phyloP scores from a whole-genome alignment of 2,797 vertebrate genomes.

The Rachycentron canadum region DNA sequence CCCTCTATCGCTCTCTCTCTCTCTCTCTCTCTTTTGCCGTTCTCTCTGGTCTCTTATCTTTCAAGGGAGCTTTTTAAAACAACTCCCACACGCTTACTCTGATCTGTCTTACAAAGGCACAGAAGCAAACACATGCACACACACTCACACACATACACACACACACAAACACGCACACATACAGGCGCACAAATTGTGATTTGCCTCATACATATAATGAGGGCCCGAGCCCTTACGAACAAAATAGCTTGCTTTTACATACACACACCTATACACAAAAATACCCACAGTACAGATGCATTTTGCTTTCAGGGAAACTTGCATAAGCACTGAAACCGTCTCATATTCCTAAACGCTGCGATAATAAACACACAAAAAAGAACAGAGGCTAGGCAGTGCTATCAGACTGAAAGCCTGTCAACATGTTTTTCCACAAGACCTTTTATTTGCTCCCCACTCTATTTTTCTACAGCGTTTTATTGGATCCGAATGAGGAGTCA shows the following conservation, averaged over 20 bases:
- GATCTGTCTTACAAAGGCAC: conserved; percentile 61
- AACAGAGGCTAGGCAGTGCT: conserved; percentile 40
- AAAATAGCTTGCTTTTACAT: conserved; percentile 23
- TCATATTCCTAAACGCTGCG: conserved; percentile 44
- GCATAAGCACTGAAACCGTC: conserved; percentile 44
- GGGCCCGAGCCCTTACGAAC: conserved; percentile 23
- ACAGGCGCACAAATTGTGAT: conserved; percentile 25
- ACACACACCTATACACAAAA: conserved; percentile 17
- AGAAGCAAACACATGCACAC: conserved; percentile 7
- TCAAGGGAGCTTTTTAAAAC: conserved; percentile 67
- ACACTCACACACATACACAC: conserved; percentile 14
- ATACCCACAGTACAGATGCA: conserved; percentile 40
- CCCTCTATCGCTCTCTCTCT: conserved; percentile 17
- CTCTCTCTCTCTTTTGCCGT: conserved; percentile 29
- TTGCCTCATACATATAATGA: conserved; percentile 56
- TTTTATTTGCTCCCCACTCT: conserved; percentile 60
- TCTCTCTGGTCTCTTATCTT: conserved; percentile 67
- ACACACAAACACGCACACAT: conserved; percentile 9
- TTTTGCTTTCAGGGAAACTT: conserved; percentile 52
- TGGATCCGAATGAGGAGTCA: conserved; percentile 58
- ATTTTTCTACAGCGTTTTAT: conserved; percentile 58
- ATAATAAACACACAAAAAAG: conserved; percentile 42
- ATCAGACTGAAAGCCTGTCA: conserved; percentile 60
- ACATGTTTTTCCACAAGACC: conserved; percentile 64
- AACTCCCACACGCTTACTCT: conserved; percentile 67